Base-by-base conservation (phyloP, 2,888 invertebrate species). In the Corythucha ciliata region DNA sequence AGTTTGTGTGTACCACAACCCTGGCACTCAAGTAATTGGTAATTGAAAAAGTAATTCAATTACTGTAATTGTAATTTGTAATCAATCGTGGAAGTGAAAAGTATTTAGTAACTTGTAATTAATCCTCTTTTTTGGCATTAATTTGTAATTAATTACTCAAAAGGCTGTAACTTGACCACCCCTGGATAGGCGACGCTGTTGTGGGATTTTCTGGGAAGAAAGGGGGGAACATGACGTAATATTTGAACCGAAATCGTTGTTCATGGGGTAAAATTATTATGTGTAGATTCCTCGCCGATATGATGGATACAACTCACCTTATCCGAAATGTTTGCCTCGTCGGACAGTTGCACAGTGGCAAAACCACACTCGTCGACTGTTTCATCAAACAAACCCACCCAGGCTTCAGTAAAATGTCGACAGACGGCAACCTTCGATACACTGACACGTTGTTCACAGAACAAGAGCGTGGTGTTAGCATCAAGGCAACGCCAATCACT, bases 281-380 rank as follows among this genome's bases (percentile, higher is more conserved):
- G 61, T 59, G 37, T 60, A 80, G 79, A 65, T 92, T 87, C 70
- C 72, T 99, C 62, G 94, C 96, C 1, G 98, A 99, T 70, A 80
- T 99, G 73, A 90, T 98, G 87, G 97, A 98, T 64, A 92, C 89
- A 25, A 89, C 97, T 0, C 83, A 89, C 50, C 69, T 98, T 21
- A 94, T 98, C 62, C 78, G 98, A 53, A 98, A 98, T 70, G 83
- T 98, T 0, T 93, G 94, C 0, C 70, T 98, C 6, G 80, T 96
- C 66, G 98, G 98, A 0, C 97, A 98, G 71, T 73, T 99, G 48
- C 97, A 98, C 69, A 97, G 98, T 73, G 98, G 98, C 63, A 99
- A 98, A 74, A 97, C 97, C 0, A 91, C 96, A 0, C 90, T 98
- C 66, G 88, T 97, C 0, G 98, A 98, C 69, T 96, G 96, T 66